phyloP scores from a whole-genome alignment of 23 tunicate genomes.

The Halocynthia roretzi region DNA sequence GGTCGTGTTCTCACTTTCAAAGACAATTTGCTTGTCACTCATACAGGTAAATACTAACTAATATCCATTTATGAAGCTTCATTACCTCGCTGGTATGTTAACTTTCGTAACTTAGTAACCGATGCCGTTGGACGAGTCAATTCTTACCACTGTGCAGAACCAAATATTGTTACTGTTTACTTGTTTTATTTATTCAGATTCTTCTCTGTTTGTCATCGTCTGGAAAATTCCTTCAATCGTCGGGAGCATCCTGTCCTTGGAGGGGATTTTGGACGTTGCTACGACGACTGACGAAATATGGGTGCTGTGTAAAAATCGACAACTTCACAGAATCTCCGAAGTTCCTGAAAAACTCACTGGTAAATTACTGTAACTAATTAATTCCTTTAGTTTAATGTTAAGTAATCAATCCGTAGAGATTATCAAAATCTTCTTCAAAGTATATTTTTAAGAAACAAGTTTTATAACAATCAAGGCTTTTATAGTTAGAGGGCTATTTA shows the following conservation, averaged over 20 bases:
- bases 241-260: conserved; percentile 11
- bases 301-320: conserved; percentile 23
- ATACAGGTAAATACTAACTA: neutral
- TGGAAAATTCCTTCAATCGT: conserved; percentile 11
- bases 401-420: no score
- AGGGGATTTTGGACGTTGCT: conserved; percentile 26
- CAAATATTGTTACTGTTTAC: neutral
- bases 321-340: conserved; percentile 31
- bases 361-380: neutral
- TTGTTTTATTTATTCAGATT: conserved; percentile 5
- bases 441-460: no score
- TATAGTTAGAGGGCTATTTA: no score
- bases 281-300: conserved; percentile 32
- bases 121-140: no score
- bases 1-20: neutral
- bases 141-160: neutral
- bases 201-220: conserved; percentile 33
- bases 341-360: conserved; percentile 16
- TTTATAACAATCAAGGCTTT: no score
- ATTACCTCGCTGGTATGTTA: no score
- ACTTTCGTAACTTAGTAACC: no score
- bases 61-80: no score
- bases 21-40: neutral
- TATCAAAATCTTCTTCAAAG: no score
- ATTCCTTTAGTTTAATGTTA: no score